Evolutionary conservation across 2,888 invertebrate genomes (phyloP).

Genomic region (Lasioglossum pauxillum): DNA sequence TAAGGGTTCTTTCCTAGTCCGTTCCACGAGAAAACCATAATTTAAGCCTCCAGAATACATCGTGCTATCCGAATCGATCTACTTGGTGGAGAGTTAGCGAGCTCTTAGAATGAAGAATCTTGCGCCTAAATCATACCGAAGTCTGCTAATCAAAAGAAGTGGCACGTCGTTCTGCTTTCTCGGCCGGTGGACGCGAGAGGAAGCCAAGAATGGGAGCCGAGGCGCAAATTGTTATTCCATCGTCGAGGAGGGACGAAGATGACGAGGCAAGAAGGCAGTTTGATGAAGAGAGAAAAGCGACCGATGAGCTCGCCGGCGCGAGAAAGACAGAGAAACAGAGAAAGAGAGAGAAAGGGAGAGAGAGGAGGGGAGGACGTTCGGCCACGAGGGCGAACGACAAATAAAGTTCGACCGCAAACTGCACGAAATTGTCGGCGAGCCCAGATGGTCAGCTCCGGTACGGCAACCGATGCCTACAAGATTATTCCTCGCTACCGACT

Average conservation of each 20-base stretch:
- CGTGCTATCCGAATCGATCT: background rate
- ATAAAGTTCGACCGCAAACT: constrained; percentile 82
- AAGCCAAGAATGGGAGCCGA: constrained; percentile 59
- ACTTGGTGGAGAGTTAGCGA: too few relatives aligned
- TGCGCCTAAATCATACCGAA: background rate
- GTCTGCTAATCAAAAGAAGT: constrained; percentile 30
- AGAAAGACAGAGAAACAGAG: background rate
- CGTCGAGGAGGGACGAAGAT: constrained; percentile 24
- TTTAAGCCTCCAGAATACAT: background rate
- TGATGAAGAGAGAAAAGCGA: constrained; percentile 19
- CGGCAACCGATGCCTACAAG: constrained; percentile 72
- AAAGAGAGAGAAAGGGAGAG: background rate
- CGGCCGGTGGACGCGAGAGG: constrained; percentile 25
- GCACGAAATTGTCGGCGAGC: constrained; percentile 79
- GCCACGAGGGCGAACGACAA: constrained; percentile 77
- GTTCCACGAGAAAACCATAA: background rate
- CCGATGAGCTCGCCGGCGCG: background rate
- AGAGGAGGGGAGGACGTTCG: constrained; percentile 44
- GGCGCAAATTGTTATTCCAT: constrained; percentile 69
- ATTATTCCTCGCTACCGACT: constrained; percentile 75
- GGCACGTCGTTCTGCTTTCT: constrained; percentile 2
- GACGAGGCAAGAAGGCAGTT: background rate
- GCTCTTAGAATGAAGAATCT: background rate
- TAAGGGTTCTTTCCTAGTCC: background rate
- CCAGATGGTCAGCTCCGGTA: constrained; percentile 77